Evolutionary conservation across 2,113 vertebrate species (phyloP), one percentile per base, ranked within the genome.

Genomic region (Hepsetus odoe): DNA sequence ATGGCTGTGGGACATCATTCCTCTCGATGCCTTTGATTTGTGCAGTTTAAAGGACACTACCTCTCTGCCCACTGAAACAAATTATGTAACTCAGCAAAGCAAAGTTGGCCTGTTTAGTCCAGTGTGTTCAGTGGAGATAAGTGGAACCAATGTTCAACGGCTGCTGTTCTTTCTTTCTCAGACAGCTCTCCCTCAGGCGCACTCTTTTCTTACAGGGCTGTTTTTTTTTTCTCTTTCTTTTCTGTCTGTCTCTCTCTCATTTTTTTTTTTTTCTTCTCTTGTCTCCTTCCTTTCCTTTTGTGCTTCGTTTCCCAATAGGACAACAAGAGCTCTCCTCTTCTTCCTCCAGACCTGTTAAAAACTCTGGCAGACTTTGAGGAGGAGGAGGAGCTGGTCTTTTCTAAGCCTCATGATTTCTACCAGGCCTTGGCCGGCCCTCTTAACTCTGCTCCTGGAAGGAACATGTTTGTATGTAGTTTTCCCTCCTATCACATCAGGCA

Each of bases 301-400:
- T 95, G 89, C 93, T 88, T 94, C 89, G 59, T 86, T 61, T 91
- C 83, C 88, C 83, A 87, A 68, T 92, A 99, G 97, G 97, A 98
- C 94, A 94, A 94, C 95, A 98, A 97, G 94, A 94, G 95, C 95
- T 97, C 96, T 91, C 96, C 97, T 95, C 95, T 98, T 92, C 97
- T 98, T 86, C 97, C 97, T 94, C 97, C 97, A 91, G 97, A 98
- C 95, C 96, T 99, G 95, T 96, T 99, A 95, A 97, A 98, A 94
- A 95, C 95, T 95, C 95, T 99, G 92, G 96, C 95, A 93, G 96
- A 98, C 90, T 95, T 99, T 94, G 97, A 98, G 96, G 97, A 96
- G 91, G 95, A 98, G 93, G 97, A 98, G 94, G 96, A 98, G 95
- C 95, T 97, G 88, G 91, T 95, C 91, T 98, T 98, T 93, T 91